Evolutionary conservation across 2,797 vertebrate genomes (phyloP).

Genomic region (Falco berigora): DNA sequence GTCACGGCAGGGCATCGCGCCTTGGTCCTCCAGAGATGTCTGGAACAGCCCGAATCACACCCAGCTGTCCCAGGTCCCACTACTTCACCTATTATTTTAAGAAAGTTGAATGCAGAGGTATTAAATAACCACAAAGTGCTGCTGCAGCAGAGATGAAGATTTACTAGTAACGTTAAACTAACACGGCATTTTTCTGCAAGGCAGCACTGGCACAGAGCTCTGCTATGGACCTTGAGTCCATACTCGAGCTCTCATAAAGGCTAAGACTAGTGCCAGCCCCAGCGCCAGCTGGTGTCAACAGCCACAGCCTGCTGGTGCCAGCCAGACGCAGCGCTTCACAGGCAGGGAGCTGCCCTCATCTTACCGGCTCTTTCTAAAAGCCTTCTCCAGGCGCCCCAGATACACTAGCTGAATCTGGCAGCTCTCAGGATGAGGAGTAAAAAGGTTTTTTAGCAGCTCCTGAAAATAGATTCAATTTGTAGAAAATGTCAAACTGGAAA

Average conservation of each 20-base stretch:
- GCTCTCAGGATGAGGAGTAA: background rate
- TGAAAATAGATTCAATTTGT: background rate
- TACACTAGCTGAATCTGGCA: background rate
- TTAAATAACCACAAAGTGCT: background rate
- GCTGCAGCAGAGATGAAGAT: background rate
- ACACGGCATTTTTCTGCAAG: background rate
- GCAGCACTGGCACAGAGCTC: background rate
- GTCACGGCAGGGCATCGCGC: background rate
- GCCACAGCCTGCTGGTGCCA: background rate
- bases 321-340: background rate
- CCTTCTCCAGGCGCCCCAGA: background rate
- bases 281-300: background rate
- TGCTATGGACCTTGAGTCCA: background rate
- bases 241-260: background rate
- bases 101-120: background rate
- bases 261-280: background rate
- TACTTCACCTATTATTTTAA: background rate
- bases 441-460: background rate
- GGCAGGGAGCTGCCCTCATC: background rate
- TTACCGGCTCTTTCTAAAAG: background rate
- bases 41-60: background rate
- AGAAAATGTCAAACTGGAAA: background rate
- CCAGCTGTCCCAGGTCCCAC: background rate
- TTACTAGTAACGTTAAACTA: conserved; percentile 20
- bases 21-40: background rate